Conservation (phyloP, 2,797 vertebrate species). For the Macropus fuliginosus region DNA sequence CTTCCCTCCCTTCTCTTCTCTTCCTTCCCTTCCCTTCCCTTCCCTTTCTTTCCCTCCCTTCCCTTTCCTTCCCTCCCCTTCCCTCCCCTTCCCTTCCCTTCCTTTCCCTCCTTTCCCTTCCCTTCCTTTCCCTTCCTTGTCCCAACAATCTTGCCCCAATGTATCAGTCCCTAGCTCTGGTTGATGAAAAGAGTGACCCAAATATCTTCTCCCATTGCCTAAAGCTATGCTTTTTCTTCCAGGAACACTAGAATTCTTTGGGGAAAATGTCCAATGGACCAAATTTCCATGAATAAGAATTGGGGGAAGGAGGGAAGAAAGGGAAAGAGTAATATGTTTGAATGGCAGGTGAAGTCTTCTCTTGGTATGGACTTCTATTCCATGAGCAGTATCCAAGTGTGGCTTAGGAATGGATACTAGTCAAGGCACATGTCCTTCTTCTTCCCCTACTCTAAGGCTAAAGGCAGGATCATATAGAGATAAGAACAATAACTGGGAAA, state of each 20-base stretch:
- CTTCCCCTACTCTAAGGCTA: not conserved
- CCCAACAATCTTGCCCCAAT: not conserved
- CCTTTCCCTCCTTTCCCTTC: not conserved
- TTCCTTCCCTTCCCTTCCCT: not conserved
- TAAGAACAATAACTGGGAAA: not conserved
- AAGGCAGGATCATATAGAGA: not conserved
- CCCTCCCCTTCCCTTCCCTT: not conserved
- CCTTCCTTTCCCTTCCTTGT: not conserved
- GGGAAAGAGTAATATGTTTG: not conserved
- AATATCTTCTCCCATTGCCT: not conserved
- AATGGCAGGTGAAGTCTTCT: not conserved
- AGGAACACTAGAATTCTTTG: not conserved
- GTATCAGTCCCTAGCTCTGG: not conserved
- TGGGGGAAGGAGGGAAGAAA: not conserved
- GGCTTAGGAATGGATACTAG: not conserved
- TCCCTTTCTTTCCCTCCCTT: not conserved
- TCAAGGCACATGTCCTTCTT: not conserved
- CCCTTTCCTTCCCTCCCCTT: fast-evolving
- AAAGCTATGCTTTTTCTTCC: not conserved
- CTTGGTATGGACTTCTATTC: not conserved
- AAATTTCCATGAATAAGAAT: not conserved
- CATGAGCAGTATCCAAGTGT: not conserved
- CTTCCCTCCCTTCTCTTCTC: too few species aligned
- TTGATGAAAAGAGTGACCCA: not conserved
- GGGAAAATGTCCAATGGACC: not conserved